Conservation (phyloP, 1,140 invertebrate species). For the Notospermus geniculatus region DNA sequence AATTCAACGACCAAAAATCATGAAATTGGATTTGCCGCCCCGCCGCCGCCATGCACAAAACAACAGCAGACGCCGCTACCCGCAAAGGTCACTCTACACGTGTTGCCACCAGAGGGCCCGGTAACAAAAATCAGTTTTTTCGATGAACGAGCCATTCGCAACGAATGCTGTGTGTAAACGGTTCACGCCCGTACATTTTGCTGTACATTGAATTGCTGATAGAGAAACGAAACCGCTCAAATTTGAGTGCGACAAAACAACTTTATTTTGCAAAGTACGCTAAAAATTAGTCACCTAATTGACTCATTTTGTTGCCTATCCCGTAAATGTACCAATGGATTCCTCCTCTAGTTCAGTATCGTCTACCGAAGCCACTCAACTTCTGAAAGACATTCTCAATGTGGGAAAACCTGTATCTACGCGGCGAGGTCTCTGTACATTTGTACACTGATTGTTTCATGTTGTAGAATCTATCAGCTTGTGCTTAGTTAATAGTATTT, state of each 20-base stretch:
- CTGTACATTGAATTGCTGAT: background rate
- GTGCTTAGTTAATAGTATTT: background rate
- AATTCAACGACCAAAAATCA: too few species aligned
- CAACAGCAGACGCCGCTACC: too few species aligned
- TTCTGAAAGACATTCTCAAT: constrained; percentile 17
- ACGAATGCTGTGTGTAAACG: too few species aligned
- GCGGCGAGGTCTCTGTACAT: background rate
- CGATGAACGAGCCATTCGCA: too few species aligned
- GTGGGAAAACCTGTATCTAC: constrained; percentile 5
- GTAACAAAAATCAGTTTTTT: too few species aligned
- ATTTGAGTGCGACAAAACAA: background rate
- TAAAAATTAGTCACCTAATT: too few species aligned
- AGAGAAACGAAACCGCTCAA: background rate
- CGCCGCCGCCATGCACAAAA: too few species aligned
- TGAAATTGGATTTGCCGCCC: too few species aligned
- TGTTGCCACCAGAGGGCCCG: too few species aligned
- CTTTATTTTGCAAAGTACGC: too few species aligned
- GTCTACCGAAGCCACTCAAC: constrained; percentile 11
- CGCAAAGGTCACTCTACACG: too few species aligned
- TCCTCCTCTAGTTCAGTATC: constrained; percentile 8
- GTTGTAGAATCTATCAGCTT: background rate
- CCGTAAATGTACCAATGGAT: background rate
- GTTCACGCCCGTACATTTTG: too few species aligned
- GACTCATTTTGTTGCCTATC: background rate
- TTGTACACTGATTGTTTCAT: constrained; percentile 2